Conservation (phyloP, 2,888 invertebrate genomes). For the Cheilosia vernalis region DNA sequence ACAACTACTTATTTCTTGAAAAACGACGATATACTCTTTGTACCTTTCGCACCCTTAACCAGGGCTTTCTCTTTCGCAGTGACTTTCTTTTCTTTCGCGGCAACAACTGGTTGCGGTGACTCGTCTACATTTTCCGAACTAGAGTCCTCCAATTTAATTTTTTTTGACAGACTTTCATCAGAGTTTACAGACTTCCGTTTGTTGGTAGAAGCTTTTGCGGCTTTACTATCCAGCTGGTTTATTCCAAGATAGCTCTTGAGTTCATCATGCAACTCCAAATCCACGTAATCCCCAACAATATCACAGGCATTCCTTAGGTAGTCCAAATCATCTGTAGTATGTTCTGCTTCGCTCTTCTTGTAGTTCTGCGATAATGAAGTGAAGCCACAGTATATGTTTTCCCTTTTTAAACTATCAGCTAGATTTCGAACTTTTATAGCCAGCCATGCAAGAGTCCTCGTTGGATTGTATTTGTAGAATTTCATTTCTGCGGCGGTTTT, state of each 20-base stretch:
- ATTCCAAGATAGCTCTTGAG: slow-evolving; percentile 87
- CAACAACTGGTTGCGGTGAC: slow-evolving; percentile 78
- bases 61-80: slow-evolving; percentile 89
- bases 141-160: slow-evolving; percentile 81
- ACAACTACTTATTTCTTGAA: slow-evolving; percentile 86
- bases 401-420: slow-evolving; percentile 79
- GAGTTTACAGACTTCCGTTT: slow-evolving; percentile 85
- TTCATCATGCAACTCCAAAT: slow-evolving; percentile 87
- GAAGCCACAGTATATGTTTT: slow-evolving; percentile 88
- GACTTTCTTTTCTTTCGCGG: slow-evolving; percentile 83
- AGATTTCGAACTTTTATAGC: slow-evolving; percentile 88
- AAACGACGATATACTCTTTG: slow-evolving; percentile 91
- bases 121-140: slow-evolving; percentile 81
- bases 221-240: slow-evolving; percentile 81
- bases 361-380: slow-evolving; percentile 91
- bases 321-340: slow-evolving; percentile 80
- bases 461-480: slow-evolving; percentile 93
- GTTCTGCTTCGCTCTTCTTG: slow-evolving; percentile 86
- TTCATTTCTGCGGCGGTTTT: slow-evolving; percentile 86
- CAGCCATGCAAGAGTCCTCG: slow-evolving; percentile 90
- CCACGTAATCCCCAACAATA: slow-evolving; percentile 91
- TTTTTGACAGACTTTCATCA: slow-evolving; percentile 83
- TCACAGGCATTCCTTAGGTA: slow-evolving; percentile 86
- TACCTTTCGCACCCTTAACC: slow-evolving; percentile 90
- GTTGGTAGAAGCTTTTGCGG: slow-evolving; percentile 79